A percentile compares a stretch with the other conserved stretches of the same genome.
Evolutionary conservation across 1,140 invertebrate species (phyloP).

Genomic region (Drosophila santomea): DNA sequence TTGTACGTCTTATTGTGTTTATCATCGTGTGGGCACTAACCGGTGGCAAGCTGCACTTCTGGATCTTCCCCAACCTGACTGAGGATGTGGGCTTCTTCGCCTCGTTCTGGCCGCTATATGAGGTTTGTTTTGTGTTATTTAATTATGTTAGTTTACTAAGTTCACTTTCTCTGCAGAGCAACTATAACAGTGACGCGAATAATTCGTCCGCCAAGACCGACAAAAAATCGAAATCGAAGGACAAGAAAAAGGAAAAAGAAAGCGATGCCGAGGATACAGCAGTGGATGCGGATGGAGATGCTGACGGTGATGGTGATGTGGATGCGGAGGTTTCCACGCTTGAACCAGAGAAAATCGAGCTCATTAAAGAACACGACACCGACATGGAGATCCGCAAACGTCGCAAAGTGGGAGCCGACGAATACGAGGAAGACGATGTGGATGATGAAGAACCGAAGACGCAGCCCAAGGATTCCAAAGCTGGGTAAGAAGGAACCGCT

Average conservation of each 20-base stretch:
- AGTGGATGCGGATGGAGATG: constrained; percentile 66
- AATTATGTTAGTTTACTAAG: neutral
- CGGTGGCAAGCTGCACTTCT: constrained; percentile 96
- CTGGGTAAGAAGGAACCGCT: constrained; percentile 67
- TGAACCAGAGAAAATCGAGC: constrained; percentile 80
- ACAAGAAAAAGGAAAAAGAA: constrained; percentile 89
- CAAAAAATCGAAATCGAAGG: constrained; percentile 87
- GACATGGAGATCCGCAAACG: constrained; percentile 74
- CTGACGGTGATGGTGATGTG: constrained; percentile 63
- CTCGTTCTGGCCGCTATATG: constrained; percentile 99
- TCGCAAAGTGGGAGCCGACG: constrained; percentile 67
- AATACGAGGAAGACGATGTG: constrained; percentile 70
- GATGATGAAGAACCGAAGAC: constrained; percentile 50
- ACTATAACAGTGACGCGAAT: constrained; percentile 60
- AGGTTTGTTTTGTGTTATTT: constrained; percentile 86
- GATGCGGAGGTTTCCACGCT: constrained; percentile 58
- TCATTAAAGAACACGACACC: constrained; percentile 81
- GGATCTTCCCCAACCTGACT: constrained; percentile 98
- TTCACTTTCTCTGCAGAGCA: constrained; percentile 48
- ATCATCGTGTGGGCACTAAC: constrained; percentile 95
- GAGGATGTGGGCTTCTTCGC: constrained; percentile 99
- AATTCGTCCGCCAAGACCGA: constrained; percentile 74
- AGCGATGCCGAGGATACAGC: constrained; percentile 86
- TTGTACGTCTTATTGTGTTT: constrained; percentile 96
- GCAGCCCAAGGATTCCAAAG: constrained; percentile 67